Evolutionary conservation across 2,888 invertebrate species (phyloP), one percentile per base, ranked within the genome.

Genomic region (Polia nebulosa): DNA sequence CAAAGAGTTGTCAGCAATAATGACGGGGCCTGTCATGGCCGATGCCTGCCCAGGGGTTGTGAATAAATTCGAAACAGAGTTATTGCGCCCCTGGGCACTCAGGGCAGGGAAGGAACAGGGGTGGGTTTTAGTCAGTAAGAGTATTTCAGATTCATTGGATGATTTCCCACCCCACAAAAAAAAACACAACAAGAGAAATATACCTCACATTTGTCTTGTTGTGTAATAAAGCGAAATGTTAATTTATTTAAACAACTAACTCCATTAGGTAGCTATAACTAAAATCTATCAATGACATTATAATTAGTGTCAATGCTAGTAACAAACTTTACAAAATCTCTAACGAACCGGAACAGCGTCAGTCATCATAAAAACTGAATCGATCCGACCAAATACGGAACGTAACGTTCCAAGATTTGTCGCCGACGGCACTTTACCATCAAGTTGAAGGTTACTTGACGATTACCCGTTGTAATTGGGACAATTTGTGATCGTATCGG

Each of bases 381-480:
- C 55, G 58, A 52, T 61, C 44, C 22, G 2, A 57, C 61, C 56
- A 47, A 71, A 55, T 72, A 59, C 61, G 52, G 44, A 69, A 67
- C 27, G 59, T 61, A 47, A 69, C 59, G 55, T 60, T 53, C 53
- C 45, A 49, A 66, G 68, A 70, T 72, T 57, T 53, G 69, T 76
- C 77, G 79, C 82, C 73, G 53, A 60, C 58, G 81, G 83, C 82
- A 60, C 62, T 74, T 66, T 74, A 63, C 65, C 65, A 58, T 76
- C 75, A 73, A 83, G 80, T 83, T 79, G 83, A 85, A 85, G 87
- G 88, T 71, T 75, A 72, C 75, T 65, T 56, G 62, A 55, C 59
- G 63, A 80, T 85, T 83, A 80, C 75, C 77, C 61, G 77, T 36
- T 77, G 83, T 84, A 84, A 86, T 80, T 85, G 73, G 85, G 68